These are phyloP conservation scores for Pycnonotus jocosus DNA, from an alignment of 2,113 vertebrate species.

Conservation along the genomic window DNA sequence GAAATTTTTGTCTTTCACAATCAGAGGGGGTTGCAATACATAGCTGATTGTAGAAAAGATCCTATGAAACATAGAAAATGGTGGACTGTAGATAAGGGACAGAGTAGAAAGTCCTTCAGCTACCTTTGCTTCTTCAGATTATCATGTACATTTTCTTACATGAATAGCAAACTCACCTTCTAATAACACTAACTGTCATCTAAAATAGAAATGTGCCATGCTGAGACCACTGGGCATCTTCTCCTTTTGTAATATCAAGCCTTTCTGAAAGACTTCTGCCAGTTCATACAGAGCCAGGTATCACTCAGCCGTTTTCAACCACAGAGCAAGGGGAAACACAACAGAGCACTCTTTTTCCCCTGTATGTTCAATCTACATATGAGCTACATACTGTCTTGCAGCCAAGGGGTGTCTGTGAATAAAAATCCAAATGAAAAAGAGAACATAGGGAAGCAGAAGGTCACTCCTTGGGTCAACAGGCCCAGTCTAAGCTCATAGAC, in stretches of 20 bases:
- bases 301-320: background rate
- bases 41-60: background rate
- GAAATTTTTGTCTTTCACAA: background rate
- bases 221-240: background rate
- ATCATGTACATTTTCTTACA: background rate
- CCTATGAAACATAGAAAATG: background rate
- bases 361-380: background rate
- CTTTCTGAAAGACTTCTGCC: background rate
- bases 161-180: background rate
- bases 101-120: background rate
- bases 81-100: background rate
- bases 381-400: background rate
- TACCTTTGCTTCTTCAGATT: background rate
- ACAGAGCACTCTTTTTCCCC: background rate
- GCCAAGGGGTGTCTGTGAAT: background rate
- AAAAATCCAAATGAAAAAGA: background rate
- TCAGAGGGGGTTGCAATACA: background rate
- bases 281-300: background rate
- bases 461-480: background rate
- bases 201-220: background rate
- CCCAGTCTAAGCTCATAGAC: background rate
- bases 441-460: background rate
- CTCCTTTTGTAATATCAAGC: background rate
- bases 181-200: background rate
- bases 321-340: background rate